Conservation (phyloP, 2,113 vertebrate genomes). For the Peromyscus polionotus region DNA sequence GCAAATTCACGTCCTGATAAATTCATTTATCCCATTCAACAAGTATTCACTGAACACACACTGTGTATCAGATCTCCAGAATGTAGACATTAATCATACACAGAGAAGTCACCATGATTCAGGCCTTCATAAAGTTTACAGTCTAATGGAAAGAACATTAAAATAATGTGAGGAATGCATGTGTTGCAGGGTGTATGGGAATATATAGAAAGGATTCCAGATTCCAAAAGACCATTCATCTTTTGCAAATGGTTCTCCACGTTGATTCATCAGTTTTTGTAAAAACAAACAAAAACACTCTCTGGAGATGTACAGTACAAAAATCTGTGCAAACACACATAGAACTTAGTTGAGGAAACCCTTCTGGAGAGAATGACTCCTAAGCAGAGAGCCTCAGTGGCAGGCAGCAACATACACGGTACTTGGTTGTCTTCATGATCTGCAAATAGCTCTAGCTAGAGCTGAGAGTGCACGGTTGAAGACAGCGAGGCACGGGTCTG, state of each 20-base stretch:
- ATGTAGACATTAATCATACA: not conserved
- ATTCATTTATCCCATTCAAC: not conserved
- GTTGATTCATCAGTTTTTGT: not conserved
- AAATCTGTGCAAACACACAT: not conserved
- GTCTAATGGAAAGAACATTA: not conserved
- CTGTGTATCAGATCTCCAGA: not conserved
- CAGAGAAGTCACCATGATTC: not conserved
- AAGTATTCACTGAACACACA: not conserved
- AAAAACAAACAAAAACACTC: not conserved
- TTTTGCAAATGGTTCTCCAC: not conserved
- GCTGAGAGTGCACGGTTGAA: not conserved
- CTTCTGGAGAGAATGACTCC: not conserved
- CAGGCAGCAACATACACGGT: not conserved
- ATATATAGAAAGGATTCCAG: not conserved
- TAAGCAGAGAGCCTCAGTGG: not conserved
- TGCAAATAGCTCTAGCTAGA: not conserved
- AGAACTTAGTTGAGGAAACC: not conserved
- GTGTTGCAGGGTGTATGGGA: too few species aligned
- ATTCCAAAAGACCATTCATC: not conserved
- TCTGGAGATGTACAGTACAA: not conserved
- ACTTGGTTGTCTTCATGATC: not conserved
- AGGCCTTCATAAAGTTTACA: not conserved
- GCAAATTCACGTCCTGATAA: not conserved
- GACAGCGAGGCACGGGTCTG: not conserved
- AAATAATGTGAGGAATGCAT: not conserved